Base-by-base conservation (phyloP, 2,888 invertebrate genomes). In the Lymantria dispar region DNA sequence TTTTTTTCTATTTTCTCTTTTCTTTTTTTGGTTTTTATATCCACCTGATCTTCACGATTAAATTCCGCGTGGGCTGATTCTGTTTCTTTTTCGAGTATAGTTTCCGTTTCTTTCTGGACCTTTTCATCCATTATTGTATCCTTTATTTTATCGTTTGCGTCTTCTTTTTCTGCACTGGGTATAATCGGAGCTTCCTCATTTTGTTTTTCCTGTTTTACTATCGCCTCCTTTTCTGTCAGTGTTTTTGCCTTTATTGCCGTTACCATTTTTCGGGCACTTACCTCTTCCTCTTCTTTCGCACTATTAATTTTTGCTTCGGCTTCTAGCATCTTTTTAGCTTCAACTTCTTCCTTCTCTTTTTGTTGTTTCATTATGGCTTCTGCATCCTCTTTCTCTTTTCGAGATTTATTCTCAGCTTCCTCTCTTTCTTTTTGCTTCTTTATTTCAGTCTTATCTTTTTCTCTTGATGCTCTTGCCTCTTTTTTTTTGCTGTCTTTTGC, bases 341-440 rank as follows among this genome's bases (percentile, higher is more conserved):
- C 1, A 11, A 38, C n/a, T 38, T 38, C 11, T 38, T 38, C 1
- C 5, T n/a, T n/a, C n/a, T 8, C n/a, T 7, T 57, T 48, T 50
- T 57, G 51, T 15, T 50, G 44, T n/a, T 39, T 30, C 43, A 12
- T 53, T 45, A 36, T 38, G 11, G 48, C 45, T 12, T 39, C 41
- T 56, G 51, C 46, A n/a, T 43, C 12, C 15, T 37, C 38, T 33
- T 2, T 10, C 33, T 33, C 33, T 7, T 33, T 8, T 10, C 10
- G 8, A 33, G 33, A 33, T 2, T 33, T 33, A 10, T 33, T 10
- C 10, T 33, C 10, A 13, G 12, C 1, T 14, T 45, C 60, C 47
- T 52, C 56, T 36, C 14, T 39, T 2, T 50, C 40, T 7, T 45
- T 36, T 7, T 48, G 37, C 0, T 8, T 2, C 29, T 43, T 43